These are phyloP conservation scores for Halcyon leucocephala DNA, from an alignment of 2,797 vertebrate species.

Conservation along the genomic window DNA sequence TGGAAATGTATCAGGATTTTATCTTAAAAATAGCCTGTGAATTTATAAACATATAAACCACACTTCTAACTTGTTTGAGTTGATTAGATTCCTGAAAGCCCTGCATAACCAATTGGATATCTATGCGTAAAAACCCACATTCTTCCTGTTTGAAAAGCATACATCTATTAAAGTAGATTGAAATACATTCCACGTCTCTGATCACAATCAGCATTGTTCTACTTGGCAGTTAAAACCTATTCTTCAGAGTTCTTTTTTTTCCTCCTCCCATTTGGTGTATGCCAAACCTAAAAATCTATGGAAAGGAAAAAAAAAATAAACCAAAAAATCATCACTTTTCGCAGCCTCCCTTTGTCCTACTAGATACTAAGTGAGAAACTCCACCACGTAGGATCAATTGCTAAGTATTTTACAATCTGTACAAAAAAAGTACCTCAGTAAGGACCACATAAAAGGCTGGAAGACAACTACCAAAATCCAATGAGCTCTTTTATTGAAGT, in stretches of 20 bases:
- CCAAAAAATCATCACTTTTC: background rate
- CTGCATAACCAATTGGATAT: background rate
- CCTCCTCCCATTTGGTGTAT: background rate
- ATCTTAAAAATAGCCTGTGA: background rate
- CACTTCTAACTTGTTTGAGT: background rate
- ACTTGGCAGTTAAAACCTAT: background rate
- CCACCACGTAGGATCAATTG: background rate
- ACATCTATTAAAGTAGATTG: conserved; percentile 1
- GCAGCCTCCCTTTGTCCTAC: background rate
- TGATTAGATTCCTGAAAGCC: conserved; percentile 14
- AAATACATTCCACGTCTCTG: background rate
- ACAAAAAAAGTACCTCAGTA: background rate
- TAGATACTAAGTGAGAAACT: background rate
- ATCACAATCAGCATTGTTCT: background rate
- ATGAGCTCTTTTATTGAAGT: background rate
- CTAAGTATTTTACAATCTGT: background rate
- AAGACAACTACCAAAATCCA: background rate
- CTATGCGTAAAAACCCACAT: background rate
- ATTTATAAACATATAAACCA: conserved; percentile 20
- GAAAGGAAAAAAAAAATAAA: background rate
- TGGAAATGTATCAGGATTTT: conserved; percentile 5
- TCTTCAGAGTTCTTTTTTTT: background rate
- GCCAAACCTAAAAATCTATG: background rate
- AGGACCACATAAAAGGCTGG: background rate
- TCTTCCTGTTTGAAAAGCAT: conserved; percentile 15